These are phyloP conservation scores for Holothuria leucospilota DNA, from an alignment of 53 echinoderm and acorn worm genomes.

Conservation along the genomic window DNA sequence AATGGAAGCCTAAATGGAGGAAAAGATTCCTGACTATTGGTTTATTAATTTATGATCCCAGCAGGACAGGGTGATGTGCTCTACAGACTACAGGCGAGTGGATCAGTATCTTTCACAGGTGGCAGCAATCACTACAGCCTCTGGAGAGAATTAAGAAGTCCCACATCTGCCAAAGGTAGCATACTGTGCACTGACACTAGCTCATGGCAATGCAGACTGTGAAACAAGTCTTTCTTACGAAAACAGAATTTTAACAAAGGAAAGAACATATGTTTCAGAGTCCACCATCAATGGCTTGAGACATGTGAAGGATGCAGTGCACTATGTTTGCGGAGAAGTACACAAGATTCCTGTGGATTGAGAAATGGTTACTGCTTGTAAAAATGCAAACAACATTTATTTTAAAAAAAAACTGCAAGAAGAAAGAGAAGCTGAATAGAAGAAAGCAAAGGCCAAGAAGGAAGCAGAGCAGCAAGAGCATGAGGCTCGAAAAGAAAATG, in stretches of 20 bases:
- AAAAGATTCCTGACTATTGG: constrained; percentile 18
- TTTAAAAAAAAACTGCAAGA: no score
- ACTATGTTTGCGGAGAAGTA: no score
- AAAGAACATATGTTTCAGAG: constrained; percentile 1
- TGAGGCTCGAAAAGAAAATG: no score
- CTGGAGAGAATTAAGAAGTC: neutral
- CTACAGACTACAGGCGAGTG: neutral
- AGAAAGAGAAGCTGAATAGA: neutral
- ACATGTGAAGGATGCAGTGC: no score
- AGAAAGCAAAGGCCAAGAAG: neutral
- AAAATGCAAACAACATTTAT: no score
- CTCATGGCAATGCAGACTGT: constrained; percentile 12
- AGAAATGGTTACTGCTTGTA: no score
- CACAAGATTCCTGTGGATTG: no score
- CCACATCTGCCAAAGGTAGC: neutral
- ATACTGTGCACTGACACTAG: neutral
- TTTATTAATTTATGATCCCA: neutral
- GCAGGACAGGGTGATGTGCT: neutral
- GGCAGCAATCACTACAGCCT: neutral
- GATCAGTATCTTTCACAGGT: constrained; percentile 13
- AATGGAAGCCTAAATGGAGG: constrained; percentile 9
- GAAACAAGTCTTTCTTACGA: neutral
- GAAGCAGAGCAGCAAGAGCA: neutral
- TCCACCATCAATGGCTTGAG: no score
- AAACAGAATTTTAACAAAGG: no score